Evolutionary conservation across 2,113 vertebrate genomes (phyloP), one percentile per base, ranked within the genome.

Genomic region (Solenodon paradoxus): DNA sequence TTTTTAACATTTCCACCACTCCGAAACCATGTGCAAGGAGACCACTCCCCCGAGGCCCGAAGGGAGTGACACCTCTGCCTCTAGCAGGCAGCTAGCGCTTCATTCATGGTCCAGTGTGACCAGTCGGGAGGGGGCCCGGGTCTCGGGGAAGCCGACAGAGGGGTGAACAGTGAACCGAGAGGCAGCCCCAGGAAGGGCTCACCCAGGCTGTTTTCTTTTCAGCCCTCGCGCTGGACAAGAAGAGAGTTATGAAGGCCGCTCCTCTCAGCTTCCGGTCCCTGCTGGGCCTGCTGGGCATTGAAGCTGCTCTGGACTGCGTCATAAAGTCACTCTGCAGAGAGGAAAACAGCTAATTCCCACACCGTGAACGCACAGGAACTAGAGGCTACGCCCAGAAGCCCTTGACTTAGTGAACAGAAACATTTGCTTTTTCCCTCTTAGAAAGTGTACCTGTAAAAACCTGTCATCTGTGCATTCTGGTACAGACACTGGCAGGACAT

Each of bases 341-440:
- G 42, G 71, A 28, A 7, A 95, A 51, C 88, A 30, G 96, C 30
- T 3, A 51, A 40, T 63, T 45, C 68, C 45, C 53, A 24, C 22
- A 22, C 15, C 45, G 32, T 57, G 20, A 69, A 22, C 7, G 1
- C 51, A 12, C 1, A 68, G 47, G n/a, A 85, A 92, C 91, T 77
- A 92, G 95, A 61, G 94, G 88, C 82, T 95, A 87, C 90, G 89
- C 97, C 96, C 89, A 79, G 88, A 88, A 49, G 91, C 97, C 91
- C 97, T 98, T 96, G 84, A 95, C 98, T 99, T 98, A 99, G 98
- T 99, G 97, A 98, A 98, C 98, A 99, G 98, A 98, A 99, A 99
- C 98, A 98, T 97, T 97, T 97, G 97, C 98, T 98, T 90, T 98
- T 97, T 97, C 97, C 97, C 97, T 96, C 98, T 98, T 97, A 98